Evolutionary conservation across 2,797 vertebrate species (phyloP).

Genomic region (Cygnus olor): DNA sequence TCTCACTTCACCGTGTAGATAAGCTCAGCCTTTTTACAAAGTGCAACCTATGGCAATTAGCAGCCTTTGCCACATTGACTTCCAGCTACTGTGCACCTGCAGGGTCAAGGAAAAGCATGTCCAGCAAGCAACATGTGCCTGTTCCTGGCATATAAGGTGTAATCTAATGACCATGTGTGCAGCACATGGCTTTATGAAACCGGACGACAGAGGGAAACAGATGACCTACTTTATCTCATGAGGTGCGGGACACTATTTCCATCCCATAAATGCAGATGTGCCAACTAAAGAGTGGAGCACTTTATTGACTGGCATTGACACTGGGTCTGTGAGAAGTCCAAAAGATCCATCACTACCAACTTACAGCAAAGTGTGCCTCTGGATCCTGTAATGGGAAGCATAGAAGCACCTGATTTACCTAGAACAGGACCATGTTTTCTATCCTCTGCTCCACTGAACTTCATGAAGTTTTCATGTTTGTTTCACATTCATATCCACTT

Average conservation of each 20-base stretch:
- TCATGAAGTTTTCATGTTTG: not conserved
- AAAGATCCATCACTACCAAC: not conserved
- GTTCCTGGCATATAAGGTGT: not conserved
- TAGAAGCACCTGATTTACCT: not conserved
- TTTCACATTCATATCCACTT: not conserved
- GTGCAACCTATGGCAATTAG: rapidly evolving
- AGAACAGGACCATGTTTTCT: not conserved
- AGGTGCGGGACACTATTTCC: not conserved
- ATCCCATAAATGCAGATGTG: too few species aligned
- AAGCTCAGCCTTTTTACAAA: not conserved
- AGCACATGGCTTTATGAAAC: rapidly evolving
- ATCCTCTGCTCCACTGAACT: not conserved
- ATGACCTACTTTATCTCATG: not conserved
- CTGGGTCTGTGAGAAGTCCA: not conserved
- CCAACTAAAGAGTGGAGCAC: not conserved
- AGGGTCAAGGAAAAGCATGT: too few species aligned
- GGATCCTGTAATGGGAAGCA: not conserved
- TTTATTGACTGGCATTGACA: not conserved
- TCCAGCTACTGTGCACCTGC: not conserved
- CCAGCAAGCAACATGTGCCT: not conserved
- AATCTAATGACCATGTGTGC: rapidly evolving
- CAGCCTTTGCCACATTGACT: not conserved
- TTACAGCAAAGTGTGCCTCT: not conserved
- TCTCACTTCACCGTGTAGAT: rapidly evolving
- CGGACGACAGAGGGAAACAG: not conserved